These are phyloP conservation scores for Rhizoglyphus robini DNA, from an alignment of 1,140 invertebrate genomes.

Conservation along the genomic window DNA sequence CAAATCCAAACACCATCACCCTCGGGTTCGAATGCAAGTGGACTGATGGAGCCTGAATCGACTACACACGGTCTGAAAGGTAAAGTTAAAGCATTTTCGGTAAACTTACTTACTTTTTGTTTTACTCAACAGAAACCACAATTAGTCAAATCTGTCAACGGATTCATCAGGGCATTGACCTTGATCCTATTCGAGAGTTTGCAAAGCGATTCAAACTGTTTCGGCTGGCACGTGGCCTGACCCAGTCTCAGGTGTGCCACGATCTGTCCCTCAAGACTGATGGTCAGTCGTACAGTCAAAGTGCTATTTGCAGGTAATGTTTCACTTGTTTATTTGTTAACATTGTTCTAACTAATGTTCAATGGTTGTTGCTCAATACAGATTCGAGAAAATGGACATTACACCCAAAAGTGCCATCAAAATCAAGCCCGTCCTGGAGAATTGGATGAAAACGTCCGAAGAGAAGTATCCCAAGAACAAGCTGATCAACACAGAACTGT, in stretches of 20 bases:
- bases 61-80: background rate
- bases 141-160: background rate
- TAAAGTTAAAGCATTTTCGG: background rate
- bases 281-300: slow-evolving; percentile 94
- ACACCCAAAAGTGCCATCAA: slow-evolving; percentile 98
- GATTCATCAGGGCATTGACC: slow-evolving; percentile 61
- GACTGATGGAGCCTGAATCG: background rate
- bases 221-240: slow-evolving; percentile 76
- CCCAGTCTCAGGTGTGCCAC: slow-evolving; percentile 89
- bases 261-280: slow-evolving; percentile 77
- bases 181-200: slow-evolving; percentile 96
- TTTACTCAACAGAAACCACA: background rate
- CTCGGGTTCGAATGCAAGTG: background rate
- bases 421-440: slow-evolving; percentile 92
- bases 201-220: slow-evolving; percentile 91
- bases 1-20: slow-evolving; percentile 1
- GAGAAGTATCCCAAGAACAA: slow-evolving; percentile 73
- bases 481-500: slow-evolving; percentile 45
- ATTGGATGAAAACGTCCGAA: slow-evolving; percentile 96
- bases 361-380: slow-evolving; percentile 34
- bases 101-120: background rate
- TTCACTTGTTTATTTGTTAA: background rate
- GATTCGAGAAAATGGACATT: slow-evolving; percentile 99
- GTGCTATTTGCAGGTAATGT: slow-evolving; percentile 88
- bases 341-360: slow-evolving; percentile 22